Conservation (phyloP, 2,797 vertebrate genomes). For the Otolemur crassicaudatus region DNA sequence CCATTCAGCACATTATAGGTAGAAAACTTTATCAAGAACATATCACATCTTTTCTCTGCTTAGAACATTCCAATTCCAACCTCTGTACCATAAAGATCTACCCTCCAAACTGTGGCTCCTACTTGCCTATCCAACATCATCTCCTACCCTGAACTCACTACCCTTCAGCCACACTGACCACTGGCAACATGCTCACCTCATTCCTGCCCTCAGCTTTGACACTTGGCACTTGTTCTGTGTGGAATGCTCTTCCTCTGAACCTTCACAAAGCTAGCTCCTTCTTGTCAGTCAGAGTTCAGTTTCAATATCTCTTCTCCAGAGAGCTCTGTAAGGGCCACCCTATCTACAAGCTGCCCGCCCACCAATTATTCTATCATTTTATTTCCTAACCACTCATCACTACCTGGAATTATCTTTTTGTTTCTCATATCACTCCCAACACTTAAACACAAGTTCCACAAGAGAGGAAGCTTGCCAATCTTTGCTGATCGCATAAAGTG, state of each 20-base stretch:
- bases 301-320: neutral
- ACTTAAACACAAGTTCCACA: neutral
- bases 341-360: neutral
- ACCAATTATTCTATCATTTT: neutral
- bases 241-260: slow-evolving; percentile 7
- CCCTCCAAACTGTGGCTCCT: neutral
- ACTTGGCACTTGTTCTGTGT: neutral
- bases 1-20: neutral
- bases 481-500: neutral
- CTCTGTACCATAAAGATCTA: slow-evolving; percentile 1
- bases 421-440: neutral
- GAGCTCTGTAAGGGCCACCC: neutral
- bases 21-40: slow-evolving; percentile 33
- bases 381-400: neutral
- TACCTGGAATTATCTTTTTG: neutral
- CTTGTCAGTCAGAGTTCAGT: neutral
- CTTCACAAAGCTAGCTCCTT: neutral
- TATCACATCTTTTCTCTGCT: slow-evolving; percentile 21
- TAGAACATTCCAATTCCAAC: slow-evolving; percentile 26
- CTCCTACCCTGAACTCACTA: neutral
- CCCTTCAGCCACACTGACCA: neutral
- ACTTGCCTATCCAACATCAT: neutral
- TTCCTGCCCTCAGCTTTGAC: neutral
- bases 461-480: neutral
- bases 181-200: neutral